Conservation (phyloP, 2,113 vertebrate species). For the Leucoraja erinaceus region DNA sequence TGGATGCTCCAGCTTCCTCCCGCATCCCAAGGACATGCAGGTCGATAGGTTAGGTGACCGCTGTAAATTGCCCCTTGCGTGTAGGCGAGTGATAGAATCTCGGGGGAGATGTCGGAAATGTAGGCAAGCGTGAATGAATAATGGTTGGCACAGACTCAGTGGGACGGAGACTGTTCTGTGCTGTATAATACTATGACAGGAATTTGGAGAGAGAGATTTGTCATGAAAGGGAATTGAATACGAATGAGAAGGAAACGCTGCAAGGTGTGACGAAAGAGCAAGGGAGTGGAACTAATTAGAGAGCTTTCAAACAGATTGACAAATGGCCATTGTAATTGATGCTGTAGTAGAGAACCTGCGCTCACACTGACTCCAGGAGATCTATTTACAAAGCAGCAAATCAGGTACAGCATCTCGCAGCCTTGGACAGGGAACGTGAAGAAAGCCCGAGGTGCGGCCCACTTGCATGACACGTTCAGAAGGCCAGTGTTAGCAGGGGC, state of each 20-base stretch:
- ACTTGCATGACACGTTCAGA: neutral
- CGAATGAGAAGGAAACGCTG: no score
- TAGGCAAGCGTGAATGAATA: neutral
- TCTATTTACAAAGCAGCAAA: neutral
- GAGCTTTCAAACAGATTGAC: neutral
- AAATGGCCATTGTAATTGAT: neutral
- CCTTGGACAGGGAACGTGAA: neutral
- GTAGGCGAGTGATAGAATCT: neutral
- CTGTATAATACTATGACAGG: no score
- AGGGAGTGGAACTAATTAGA: neutral
- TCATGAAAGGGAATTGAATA: no score
- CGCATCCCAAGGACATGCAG: no score
- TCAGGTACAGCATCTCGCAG: neutral
- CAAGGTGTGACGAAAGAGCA: no score
- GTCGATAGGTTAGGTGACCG: no score
- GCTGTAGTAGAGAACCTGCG: neutral
- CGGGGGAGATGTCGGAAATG: neutral
- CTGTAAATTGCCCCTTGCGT: no score
- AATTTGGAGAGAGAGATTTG: no score
- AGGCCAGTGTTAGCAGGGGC: neutral
- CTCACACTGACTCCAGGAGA: neutral
- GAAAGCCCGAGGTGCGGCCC: neutral
- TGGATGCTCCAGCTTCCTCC: no score
- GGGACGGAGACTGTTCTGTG: no score
- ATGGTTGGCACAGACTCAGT: no score